Conservation (phyloP, 2,113 vertebrate species). For the Arvicanthis niloticus region DNA sequence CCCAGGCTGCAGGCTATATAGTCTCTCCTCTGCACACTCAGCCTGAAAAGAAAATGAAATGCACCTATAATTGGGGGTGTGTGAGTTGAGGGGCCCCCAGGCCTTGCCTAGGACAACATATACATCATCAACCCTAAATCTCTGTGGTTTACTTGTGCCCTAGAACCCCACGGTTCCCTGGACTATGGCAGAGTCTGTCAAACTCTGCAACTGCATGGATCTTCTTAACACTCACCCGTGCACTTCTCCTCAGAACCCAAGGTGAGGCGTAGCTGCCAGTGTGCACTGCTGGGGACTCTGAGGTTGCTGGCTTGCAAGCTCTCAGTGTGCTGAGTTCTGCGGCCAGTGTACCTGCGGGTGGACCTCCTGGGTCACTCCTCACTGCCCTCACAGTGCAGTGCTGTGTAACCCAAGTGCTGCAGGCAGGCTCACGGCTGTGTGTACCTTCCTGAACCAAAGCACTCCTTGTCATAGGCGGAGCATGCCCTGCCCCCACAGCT, state of each 20-base stretch:
- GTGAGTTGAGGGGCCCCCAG: background rate
- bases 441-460: background rate
- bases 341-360: fast-evolving
- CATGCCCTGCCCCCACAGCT: background rate
- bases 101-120: background rate
- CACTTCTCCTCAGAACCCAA: background rate
- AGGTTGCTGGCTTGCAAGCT: background rate
- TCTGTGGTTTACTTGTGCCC: background rate
- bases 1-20: background rate
- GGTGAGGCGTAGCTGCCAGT: too few relatives aligned
- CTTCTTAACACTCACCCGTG: background rate
- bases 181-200: background rate
- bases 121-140: background rate
- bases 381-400: fast-evolving
- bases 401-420: background rate
- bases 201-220: too few relatives aligned
- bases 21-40: background rate
- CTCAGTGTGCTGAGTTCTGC: background rate
- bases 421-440: background rate
- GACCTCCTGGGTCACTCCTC: background rate
- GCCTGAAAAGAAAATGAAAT: background rate
- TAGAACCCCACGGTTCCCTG: background rate
- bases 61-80: background rate
- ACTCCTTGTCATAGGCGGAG: background rate
- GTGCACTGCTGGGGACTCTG: background rate